Percentiles rank a stretch among this genome's conserved stretches.
These are phyloP conservation scores for Mechanitis messenoides DNA, from an alignment of 2,888 invertebrate species.

Conservation along the genomic window DNA sequence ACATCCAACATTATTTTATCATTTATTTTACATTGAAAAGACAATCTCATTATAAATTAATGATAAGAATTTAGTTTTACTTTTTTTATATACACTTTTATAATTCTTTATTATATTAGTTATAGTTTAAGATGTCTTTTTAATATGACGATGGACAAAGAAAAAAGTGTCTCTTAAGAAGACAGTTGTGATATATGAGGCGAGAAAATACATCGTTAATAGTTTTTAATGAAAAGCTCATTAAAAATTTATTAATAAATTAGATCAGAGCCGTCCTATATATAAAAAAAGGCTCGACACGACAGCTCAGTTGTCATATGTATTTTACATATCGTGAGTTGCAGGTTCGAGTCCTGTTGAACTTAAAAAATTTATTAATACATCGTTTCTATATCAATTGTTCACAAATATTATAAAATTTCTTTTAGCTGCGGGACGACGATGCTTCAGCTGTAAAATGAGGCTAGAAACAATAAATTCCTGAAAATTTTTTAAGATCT, in stretches of 20 bases:
- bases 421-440: conserved; percentile 64
- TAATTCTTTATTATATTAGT: conserved; percentile 11
- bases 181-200: too few species aligned
- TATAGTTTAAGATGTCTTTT: not conserved
- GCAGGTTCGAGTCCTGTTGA: too few species aligned
- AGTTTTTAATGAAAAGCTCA: too few species aligned
- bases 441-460: conserved; percentile 58
- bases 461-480: not conserved
- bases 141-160: not conserved
- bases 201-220: too few species aligned
- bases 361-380: too few species aligned
- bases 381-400: not conserved
- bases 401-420: conserved; percentile 19
- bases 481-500: too few species aligned
- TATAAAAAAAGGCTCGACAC: too few species aligned
- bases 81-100: conserved; percentile 17
- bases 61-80: conserved; percentile 17
- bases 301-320: too few species aligned
- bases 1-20: conserved; percentile 48
- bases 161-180: too few species aligned
- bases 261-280: too few species aligned
- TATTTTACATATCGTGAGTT: too few species aligned
- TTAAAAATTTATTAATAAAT: too few species aligned
- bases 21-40: conserved; percentile 13
- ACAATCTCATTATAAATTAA: conserved; percentile 9